These are phyloP conservation scores for Coracopsis vasa DNA, from an alignment of 2,113 vertebrate species.

Conservation along the genomic window DNA sequence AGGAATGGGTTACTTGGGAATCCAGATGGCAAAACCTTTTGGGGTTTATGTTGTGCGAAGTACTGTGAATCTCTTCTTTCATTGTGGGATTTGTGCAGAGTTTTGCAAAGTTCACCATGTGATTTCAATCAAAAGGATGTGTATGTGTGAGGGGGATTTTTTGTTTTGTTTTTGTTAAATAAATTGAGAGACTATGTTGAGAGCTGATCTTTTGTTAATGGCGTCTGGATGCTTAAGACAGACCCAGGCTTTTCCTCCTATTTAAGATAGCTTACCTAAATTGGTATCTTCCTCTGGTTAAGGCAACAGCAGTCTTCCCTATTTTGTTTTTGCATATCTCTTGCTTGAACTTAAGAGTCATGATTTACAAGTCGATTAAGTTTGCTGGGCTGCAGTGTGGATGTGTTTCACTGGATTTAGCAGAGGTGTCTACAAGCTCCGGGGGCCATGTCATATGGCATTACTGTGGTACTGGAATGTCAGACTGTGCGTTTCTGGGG, in stretches of 20 bases:
- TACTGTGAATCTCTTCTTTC: conserved; percentile 5
- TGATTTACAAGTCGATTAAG: not conserved
- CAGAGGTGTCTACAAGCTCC: not conserved
- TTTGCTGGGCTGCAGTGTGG: not conserved
- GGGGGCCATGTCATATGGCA: not conserved
- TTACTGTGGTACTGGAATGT: not conserved
- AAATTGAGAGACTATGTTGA: not conserved
- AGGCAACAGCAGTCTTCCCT: not conserved
- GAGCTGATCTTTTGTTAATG: not conserved
- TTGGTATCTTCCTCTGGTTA: not conserved
- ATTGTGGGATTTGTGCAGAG: not conserved
- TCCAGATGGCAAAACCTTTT: conserved; percentile 41
- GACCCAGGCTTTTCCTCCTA: not conserved
- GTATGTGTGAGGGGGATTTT: not conserved
- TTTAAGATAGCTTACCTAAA: not conserved
- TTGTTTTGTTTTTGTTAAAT: not conserved
- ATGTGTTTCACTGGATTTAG: not conserved
- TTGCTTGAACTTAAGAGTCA: not conserved
- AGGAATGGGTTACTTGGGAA: not conserved
- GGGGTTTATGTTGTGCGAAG: not conserved
- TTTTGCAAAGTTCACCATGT: conserved; percentile 22
- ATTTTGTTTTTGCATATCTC: not conserved
- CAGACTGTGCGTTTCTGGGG: not conserved
- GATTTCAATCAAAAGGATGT: conserved; percentile 36
- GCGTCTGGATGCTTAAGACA: not conserved